Evolutionary conservation across 2,888 invertebrate genomes (phyloP).

Genomic region (Onthophagus sagittarius): DNA sequence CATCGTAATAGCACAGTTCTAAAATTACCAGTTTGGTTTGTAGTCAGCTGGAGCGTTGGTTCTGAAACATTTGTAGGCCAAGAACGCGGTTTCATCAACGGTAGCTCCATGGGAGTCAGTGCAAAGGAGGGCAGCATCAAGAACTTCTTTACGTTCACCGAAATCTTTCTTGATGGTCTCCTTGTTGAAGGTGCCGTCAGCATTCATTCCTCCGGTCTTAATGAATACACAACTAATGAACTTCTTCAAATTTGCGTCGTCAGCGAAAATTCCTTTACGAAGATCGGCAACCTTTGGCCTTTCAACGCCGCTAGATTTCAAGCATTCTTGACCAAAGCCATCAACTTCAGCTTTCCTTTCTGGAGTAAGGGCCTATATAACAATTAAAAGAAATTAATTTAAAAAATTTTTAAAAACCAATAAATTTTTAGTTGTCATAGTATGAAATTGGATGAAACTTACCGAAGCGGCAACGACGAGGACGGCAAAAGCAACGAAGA

Average conservation of each 20-base stretch:
- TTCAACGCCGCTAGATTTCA: conserved; percentile 37
- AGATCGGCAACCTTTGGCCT: conserved; percentile 32
- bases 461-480: conserved; percentile 1
- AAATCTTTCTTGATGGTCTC: conserved; percentile 44
- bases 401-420: neutral
- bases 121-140: neutral
- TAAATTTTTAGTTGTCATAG: neutral
- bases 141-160: neutral
- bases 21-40: neutral
- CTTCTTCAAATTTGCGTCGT: conserved; percentile 49
- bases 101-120: conserved; percentile 1
- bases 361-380: neutral
- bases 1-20: neutral
- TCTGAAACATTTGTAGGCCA: neutral
- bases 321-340: neutral
- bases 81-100: neutral
- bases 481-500: conserved; percentile 2
- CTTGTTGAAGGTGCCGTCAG: conserved; percentile 31
- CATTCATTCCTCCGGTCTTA: conserved; percentile 49
- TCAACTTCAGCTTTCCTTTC: conserved; percentile 7
- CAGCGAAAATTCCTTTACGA: conserved; percentile 46
- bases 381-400: neutral
- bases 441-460: neutral
- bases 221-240: conserved; percentile 51
- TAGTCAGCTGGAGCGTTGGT: neutral